Base-by-base conservation (phyloP, 2,113 vertebrate species). In the Pipra filicauda region DNA sequence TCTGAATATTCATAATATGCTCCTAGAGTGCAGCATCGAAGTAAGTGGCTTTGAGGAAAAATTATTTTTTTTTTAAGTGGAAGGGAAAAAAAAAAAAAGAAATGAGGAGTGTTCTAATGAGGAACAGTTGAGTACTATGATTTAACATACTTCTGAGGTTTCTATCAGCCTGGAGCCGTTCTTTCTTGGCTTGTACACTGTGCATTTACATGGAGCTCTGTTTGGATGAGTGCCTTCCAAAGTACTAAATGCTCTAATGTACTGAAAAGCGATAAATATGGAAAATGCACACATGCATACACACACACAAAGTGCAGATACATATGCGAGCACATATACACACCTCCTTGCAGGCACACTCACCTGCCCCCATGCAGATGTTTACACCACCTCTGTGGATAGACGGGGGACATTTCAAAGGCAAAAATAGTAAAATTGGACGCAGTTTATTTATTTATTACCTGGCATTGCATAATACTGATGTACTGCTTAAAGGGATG, bases 221-320 rank as follows among this genome's bases (percentile, higher is more conserved):
- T 96, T 97, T 97, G 94, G 95, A 95, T 84, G 96, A 96, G 93
- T 96, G 95, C 96, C 96, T 97, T 95, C 93, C 96, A 78, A 97
- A 97, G 97, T 91, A 96, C 96, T 97, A 92, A 97, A 97, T 96
- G 93, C 96, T 96, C 95, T 95, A 95, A 97, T 97, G 97, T 97
- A 96, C 96, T 92, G 97, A 97, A 97, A 97, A 97, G 94, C 79
- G 91, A 98, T 97, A 97, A 97, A 97, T 97, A 97, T 92, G 96
- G 96, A 97, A 96, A 80, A 95, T 37, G 33, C 88, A 89, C 54
- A 91, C 76, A 85, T 28, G 76, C 77, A 64, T 41, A 41, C 43
- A 10, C 39, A 9, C 77, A 44, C 55, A 58, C 39, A 23, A 76
- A 89, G 66, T 91, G 94, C 70, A 82, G 88, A 93, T 91, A 95